phyloP scores from a whole-genome alignment of 2,888 invertebrate species.

The Lysandra coridon region DNA sequence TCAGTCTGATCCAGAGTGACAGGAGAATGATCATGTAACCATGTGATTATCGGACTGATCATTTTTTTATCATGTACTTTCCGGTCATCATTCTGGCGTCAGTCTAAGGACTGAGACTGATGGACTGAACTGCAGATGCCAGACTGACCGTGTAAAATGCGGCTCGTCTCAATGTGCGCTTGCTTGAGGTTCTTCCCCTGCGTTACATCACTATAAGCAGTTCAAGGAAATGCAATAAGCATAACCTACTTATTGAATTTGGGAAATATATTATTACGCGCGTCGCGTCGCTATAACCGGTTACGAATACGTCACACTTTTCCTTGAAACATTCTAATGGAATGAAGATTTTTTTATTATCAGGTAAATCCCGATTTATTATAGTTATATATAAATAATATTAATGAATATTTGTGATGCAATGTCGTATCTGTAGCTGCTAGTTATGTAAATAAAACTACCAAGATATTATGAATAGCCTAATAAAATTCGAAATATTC shows the following conservation, averaged over 20 bases:
- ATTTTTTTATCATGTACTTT: too few species aligned
- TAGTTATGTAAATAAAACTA: too few species aligned
- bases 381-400: neutral
- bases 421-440: too few species aligned
- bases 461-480: neutral
- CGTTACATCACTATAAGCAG: neutral
- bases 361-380: neutral
- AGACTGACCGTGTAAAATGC: neutral
- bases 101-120: too few species aligned
- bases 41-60: too few species aligned
- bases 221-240: slow-evolving; percentile 19
- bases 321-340: slow-evolving; percentile 7
- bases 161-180: neutral
- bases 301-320: neutral
- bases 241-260: neutral
- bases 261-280: neutral
- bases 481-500: too few species aligned
- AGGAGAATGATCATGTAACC: too few species aligned
- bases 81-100: too few species aligned
- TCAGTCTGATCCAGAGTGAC: too few species aligned
- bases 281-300: neutral
- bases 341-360: neutral
- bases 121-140: too few species aligned
- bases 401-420: neutral
- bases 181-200: neutral